Base-by-base conservation (phyloP, 2,888 invertebrate species). In the Nemotelus pantherinus region DNA sequence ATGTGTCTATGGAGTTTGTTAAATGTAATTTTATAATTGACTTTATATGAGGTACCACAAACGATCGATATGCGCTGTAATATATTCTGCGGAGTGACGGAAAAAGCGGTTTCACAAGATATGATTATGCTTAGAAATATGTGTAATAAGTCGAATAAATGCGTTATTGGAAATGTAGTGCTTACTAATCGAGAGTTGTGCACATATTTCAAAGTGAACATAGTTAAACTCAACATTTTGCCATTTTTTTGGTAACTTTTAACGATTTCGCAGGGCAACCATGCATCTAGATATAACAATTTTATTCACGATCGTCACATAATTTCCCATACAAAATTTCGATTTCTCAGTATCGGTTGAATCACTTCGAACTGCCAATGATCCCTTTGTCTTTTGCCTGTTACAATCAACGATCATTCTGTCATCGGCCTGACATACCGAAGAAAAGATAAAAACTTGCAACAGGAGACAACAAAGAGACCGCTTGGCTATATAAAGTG, bases 371-470 rank as follows among this genome's bases (percentile, higher is more conserved):
- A 53, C 70, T 70, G 70, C 55, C 70, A 53, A 47, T 43, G 55
- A 55, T 70, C 3, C 70, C 70, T 70, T 70, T 70, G 70, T 70
- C 70, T 70, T n/a, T 50, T 55, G 10, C 9, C 55, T 55, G 70
- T 70, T 55, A 55, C 70, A 25, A 70, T 53, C 70, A 7, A 70
- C 70, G 70, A 55, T 70, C 70, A 70, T 70, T 70, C 70, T 55
- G 55, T 70, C 70, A 70, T 55, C 44, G 25, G 70, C 43, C 55
- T 70, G 70, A 70, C 70, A 70, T 70, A 70, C 70, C 70, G 70
- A 70, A 70, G 70, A 70, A 70, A 70, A 70, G 70, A 55, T 50
- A 70, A 70, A 70, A 70, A 70, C 70, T 70, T 70, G 70, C n/a
- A 55, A 55, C 55, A 39, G 55, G 5, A 3, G 43, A 70, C 70